phyloP scores from a whole-genome alignment of 2,797 vertebrate genomes.

The Mormyrus hasselquistii region DNA sequence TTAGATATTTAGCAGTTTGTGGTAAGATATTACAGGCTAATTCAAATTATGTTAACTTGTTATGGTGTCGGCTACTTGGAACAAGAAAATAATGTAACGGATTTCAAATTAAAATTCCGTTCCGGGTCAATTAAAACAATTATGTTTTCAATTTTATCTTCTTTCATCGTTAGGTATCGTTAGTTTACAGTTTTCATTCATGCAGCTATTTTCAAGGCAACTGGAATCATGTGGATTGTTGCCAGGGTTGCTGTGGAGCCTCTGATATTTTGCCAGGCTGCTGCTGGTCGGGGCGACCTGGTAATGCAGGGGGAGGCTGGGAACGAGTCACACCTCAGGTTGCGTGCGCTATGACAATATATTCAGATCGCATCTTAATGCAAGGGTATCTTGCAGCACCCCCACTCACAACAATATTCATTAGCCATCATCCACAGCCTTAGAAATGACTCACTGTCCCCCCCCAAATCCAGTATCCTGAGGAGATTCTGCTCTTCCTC shows the following conservation, averaged over 20 bases:
- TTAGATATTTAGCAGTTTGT: not conserved
- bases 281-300: not conserved
- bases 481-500: not conserved
- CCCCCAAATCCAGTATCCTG: conserved; percentile 1
- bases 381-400: not conserved
- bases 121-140: not conserved
- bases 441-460: not conserved
- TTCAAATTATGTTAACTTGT: not conserved
- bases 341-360: not conserved
- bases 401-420: not conserved
- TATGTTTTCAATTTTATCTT: not conserved
- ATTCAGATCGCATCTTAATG: not conserved
- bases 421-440: not conserved
- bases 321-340: not conserved
- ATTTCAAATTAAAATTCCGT: not conserved
- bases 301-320: not conserved
- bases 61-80: not conserved
- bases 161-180: not conserved
- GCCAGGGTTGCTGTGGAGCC: not conserved
- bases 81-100: not conserved
- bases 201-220: not conserved
- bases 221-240: not conserved
- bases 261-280: not conserved
- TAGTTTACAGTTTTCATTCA: not conserved
- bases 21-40: not conserved